A percentile compares a stretch with the other conserved stretches of the same genome.
Evolutionary conservation across 35 echinoderm and acorn worm species (phyloP).

Genomic region (Apostichopus japonicus): DNA sequence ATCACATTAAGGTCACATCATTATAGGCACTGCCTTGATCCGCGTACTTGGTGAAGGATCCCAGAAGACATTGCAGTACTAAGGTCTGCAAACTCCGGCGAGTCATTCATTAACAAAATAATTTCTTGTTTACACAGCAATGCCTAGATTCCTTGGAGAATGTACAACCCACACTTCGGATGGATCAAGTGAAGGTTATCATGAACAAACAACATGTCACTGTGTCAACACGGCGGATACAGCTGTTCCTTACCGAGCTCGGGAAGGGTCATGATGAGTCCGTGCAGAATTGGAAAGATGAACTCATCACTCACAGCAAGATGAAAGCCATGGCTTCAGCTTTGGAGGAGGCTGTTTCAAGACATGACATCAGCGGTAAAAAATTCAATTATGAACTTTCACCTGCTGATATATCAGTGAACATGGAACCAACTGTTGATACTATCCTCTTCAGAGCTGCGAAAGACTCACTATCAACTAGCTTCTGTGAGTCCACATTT

Average conservation of each 20-base stretch:
- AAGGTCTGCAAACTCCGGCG: not conserved
- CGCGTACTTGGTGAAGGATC: slow-evolving; percentile 2
- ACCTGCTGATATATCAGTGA: not conserved
- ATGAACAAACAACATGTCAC: slow-evolving; percentile 5
- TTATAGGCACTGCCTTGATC: not conserved
- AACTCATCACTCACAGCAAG: not conserved
- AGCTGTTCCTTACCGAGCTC: not conserved
- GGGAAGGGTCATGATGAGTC: not conserved
- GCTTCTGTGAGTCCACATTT: slow-evolving; percentile 9
- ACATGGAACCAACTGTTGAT: slow-evolving; percentile 18
- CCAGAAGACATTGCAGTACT: slow-evolving; percentile 7
- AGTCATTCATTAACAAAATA: too few species aligned
- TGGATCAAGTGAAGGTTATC: not conserved
- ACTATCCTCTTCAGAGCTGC: not conserved
- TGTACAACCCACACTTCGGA: not conserved
- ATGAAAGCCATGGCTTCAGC: not conserved
- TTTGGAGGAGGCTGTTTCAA: not conserved
- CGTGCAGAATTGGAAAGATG: not conserved
- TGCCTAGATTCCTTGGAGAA: not conserved
- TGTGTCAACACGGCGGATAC: not conserved
- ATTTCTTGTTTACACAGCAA: too few species aligned
- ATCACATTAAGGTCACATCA: not conserved
- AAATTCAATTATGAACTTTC: not conserved
- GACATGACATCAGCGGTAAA: not conserved
- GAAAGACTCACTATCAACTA: not conserved